These are phyloP conservation scores for Nibea albiflora DNA, from an alignment of 2,113 vertebrate species.

Conservation along the genomic window DNA sequence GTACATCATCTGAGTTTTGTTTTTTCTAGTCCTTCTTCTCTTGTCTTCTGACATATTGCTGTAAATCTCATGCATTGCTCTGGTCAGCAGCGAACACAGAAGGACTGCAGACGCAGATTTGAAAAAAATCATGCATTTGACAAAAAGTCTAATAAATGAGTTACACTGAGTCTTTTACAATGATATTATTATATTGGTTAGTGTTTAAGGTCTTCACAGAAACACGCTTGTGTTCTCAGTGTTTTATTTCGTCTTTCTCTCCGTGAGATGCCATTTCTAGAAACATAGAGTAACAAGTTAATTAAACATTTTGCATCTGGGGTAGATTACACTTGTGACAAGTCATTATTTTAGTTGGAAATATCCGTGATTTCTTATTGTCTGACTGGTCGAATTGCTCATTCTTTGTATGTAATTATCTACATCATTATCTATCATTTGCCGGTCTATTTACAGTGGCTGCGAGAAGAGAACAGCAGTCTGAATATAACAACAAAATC, in stretches of 20 bases:
- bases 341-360: constrained; percentile 22
- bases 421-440: constrained; percentile 29
- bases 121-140: too few species aligned
- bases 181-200: not conserved
- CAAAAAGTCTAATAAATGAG: not conserved
- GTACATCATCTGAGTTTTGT: not conserved
- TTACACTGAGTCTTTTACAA: not conserved
- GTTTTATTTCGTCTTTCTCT: not conserved
- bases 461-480: not conserved
- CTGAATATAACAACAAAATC: constrained; percentile 6
- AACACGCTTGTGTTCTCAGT: not conserved
- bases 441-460: not conserved
- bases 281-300: constrained; percentile 4
- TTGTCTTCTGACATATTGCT: not conserved
- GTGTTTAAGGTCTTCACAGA: not conserved
- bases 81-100: not conserved
- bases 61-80: not conserved
- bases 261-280: not conserved
- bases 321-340: not conserved
- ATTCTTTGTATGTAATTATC: constrained; percentile 18
- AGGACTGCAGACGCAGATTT: not conserved
- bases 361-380: constrained; percentile 9
- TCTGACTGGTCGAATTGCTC: constrained; percentile 14
- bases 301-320: constrained; percentile 6
- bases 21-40: not conserved